Percentiles rank a stretch among this genome's conserved stretches.
phyloP scores from a whole-genome alignment of 2,113 vertebrate species.

The Garra rufa region DNA sequence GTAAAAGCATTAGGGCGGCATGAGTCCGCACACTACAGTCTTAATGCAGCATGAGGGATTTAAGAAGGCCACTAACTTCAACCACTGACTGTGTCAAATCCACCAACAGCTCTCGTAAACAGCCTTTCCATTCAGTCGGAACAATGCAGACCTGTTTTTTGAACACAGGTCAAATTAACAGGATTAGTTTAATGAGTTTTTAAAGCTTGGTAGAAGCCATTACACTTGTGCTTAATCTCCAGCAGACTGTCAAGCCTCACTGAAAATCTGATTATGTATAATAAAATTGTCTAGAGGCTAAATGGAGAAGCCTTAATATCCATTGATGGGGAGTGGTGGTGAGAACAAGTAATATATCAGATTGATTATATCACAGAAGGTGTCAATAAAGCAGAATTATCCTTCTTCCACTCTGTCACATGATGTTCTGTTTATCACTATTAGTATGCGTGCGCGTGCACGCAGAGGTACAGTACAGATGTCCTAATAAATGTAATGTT shows the following conservation, averaged over 20 bases:
- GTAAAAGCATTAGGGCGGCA: constrained; percentile 55
- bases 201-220: constrained; percentile 48
- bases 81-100: constrained; percentile 33
- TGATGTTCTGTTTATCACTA: constrained; percentile 47
- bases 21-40: constrained; percentile 22
- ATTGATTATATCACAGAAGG: constrained; percentile 51
- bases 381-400: constrained; percentile 50
- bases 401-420: constrained; percentile 17
- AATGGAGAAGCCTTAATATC: constrained; percentile 52
- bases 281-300: constrained; percentile 57
- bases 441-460: not conserved
- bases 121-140: constrained; percentile 20
- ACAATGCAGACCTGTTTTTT: constrained; percentile 26
- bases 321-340: constrained; percentile 51
- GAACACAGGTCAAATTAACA: constrained; percentile 51
- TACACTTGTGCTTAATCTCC: constrained; percentile 52
- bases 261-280: constrained; percentile 57
- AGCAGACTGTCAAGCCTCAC: constrained; percentile 49
- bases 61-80: constrained; percentile 22
- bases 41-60: constrained; percentile 53
- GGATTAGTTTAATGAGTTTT: constrained; percentile 52
- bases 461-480: not conserved
- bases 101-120: constrained; percentile 27
- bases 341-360: constrained; percentile 54
- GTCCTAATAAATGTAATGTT: constrained; percentile 7